Evolutionary conservation across 2,888 invertebrate genomes (phyloP).

Genomic region (Pristionchus fissidentatus): DNA sequence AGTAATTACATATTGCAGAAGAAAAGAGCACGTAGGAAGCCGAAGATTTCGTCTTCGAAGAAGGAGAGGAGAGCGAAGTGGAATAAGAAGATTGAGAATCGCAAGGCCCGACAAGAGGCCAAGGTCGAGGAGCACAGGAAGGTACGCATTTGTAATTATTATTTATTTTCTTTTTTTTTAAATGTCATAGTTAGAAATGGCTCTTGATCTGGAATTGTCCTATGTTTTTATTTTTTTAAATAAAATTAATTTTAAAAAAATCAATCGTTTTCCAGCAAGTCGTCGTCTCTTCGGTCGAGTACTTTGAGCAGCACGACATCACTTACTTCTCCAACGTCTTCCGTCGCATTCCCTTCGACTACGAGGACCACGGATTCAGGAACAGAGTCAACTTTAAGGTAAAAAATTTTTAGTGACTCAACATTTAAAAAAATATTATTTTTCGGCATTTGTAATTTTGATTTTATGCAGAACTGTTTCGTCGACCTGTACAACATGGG

Average conservation of each 20-base stretch:
- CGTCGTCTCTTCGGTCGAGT: background rate
- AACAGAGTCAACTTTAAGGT: slow-evolving; percentile 27
- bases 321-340: slow-evolving; percentile 9
- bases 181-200: background rate
- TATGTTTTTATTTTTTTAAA: background rate
- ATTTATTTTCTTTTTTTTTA: background rate
- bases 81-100: slow-evolving; percentile 11
- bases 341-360: slow-evolving; percentile 8
- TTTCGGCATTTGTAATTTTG: background rate
- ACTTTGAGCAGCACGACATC: background rate
- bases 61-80: slow-evolving; percentile 36
- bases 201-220: background rate
- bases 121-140: background rate
- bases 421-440: too few species aligned
- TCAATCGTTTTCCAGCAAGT: background rate
- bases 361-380: slow-evolving; percentile 21
- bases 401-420: background rate
- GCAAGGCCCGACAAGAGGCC: background rate
- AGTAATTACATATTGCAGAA: background rate
- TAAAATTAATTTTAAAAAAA: background rate
- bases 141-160: background rate
- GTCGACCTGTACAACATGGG: slow-evolving; percentile 14
- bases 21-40: background rate
- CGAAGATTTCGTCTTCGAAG: slow-evolving; percentile 6
- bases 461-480: background rate